Evolutionary conservation across 2,113 vertebrate species (phyloP), one percentile per base, ranked within the genome.

Genomic region (Sporophila hypoxantha): DNA sequence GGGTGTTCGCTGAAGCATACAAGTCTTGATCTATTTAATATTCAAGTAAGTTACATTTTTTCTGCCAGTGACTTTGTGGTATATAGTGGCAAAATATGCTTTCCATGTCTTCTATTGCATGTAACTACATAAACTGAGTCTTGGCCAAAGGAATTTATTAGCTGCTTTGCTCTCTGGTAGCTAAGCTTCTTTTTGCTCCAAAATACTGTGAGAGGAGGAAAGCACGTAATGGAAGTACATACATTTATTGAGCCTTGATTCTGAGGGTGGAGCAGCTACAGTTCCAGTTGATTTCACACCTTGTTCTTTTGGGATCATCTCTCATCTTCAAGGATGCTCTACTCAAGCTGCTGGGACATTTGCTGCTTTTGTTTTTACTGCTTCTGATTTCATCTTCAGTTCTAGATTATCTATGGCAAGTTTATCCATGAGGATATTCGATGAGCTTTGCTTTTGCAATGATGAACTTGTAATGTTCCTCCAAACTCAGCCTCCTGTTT

Each of bases 261-360:
- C 69, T 67, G 56, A 89, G 78, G 53, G 50, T 87, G 79, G 64
- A 94, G 76, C 69, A 92, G 68, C 65, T 77, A 39, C 34, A 46
- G 70, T 85, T 89, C 65, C 46, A 39, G 66, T 89, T 83, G 61
- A 87, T 91, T 91, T 95, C 76, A 77, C 49, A 75, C 76, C 61
- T 87, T 60, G 39, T 87, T 93, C 93, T 89, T 89, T 77, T 87
- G 65, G 36, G 89, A 75, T 70, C 79, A 75, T 93, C 61, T 88
- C 78, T 93, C 57, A 71, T 92, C 85, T 85, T 91, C 79, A 83
- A 41, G 69, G 74, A 49, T 77, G 53, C 30, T 83, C 39, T 86
- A 14, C n/a, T 86, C 49, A 68, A 87, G 59, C 70, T 93, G 64
- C 76, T 80, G 82, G 88, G 79, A 80, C 82, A 85, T 75, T 64